Base-by-base conservation (phyloP, 2,797 vertebrate species). In the Oreonectes daqikongensis region DNA sequence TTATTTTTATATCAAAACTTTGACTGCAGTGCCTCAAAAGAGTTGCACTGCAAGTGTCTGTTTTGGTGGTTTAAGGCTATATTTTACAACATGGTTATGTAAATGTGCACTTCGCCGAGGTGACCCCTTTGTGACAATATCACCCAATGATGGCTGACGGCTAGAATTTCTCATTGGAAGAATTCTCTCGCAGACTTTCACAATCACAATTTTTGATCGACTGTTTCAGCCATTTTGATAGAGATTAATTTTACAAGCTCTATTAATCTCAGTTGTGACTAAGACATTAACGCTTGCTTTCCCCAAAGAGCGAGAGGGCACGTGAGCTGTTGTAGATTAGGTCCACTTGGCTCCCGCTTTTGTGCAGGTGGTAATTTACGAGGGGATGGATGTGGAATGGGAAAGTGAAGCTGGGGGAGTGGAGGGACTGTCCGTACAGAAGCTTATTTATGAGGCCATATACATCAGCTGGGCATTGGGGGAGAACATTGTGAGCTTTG, bases 311-410 rank as follows among this genome's bases (percentile, higher is more conserved):
- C 28, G 60, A 75, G 70, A 72, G 35, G 66, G 44, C 53, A n/a
- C n/a, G n/a, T n/a, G n/a, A n/a, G n/a, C n/a, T n/a, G 35, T 44
- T 61, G 67, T 82, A 84, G 81, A 84, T 84, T 82, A 77, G 17
- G 48, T 55, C 57, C 26, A 60, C 64, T 79, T 63, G 68, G 20
- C 69, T 59, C 55, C 20, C 2, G 64, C 59, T 68, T 63, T 82
- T 79, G 68, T 78, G 52, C 52, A 28, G 64, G 79, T 66, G 74
- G 44, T 69, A 69, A 82, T 77, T 82, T 79, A 80, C 17, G 60
- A 60, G 53, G 42, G 52, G 60, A 18, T 75, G 52, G 66, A 18
- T 46, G 72, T 42, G 0, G 17, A 60, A 65, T 14, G 42, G 30
- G 22, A 77, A 35, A 77, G 59, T n/a, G 59, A 71, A 57, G 30